These are phyloP conservation scores for Dendrolimus punctatus DNA, from an alignment of 1,140 invertebrate species.

Conservation along the genomic window DNA sequence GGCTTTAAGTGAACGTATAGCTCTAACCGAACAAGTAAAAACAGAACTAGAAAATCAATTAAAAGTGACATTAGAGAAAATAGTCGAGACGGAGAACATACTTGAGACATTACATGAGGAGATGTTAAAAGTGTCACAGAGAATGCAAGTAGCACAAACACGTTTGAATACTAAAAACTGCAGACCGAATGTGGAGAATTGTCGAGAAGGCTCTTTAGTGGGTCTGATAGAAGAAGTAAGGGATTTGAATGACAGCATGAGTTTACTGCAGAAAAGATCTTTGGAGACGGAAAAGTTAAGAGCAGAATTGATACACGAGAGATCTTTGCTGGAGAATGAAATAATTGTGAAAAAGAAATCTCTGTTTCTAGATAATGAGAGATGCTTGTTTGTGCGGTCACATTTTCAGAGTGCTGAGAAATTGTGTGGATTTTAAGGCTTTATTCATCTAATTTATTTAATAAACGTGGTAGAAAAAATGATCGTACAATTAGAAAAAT, in stretches of 20 bases:
- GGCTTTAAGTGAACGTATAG: constrained; percentile 75
- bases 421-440: constrained; percentile 69
- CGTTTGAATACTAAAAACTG: constrained; percentile 78
- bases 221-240: constrained; percentile 80
- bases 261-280: constrained; percentile 73
- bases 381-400: constrained; percentile 76
- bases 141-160: constrained; percentile 83
- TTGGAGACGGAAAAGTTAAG: constrained; percentile 75
- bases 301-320: constrained; percentile 72
- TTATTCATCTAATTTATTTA: background rate
- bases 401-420: constrained; percentile 78
- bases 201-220: constrained; percentile 77
- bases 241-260: constrained; percentile 75
- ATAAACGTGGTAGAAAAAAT: background rate
- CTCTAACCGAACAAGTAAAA: constrained; percentile 76
- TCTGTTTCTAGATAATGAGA: constrained; percentile 77
- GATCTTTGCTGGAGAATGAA: constrained; percentile 77
- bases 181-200: constrained; percentile 79
- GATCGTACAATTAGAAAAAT: no score
- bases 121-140: constrained; percentile 75
- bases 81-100: constrained; percentile 79
- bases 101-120: constrained; percentile 76
- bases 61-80: constrained; percentile 63
- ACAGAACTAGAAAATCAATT: constrained; percentile 78
- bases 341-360: constrained; percentile 81